These are phyloP conservation scores for Lampris incognitus DNA, from an alignment of 2,113 vertebrate genomes.

Conservation along the genomic window DNA sequence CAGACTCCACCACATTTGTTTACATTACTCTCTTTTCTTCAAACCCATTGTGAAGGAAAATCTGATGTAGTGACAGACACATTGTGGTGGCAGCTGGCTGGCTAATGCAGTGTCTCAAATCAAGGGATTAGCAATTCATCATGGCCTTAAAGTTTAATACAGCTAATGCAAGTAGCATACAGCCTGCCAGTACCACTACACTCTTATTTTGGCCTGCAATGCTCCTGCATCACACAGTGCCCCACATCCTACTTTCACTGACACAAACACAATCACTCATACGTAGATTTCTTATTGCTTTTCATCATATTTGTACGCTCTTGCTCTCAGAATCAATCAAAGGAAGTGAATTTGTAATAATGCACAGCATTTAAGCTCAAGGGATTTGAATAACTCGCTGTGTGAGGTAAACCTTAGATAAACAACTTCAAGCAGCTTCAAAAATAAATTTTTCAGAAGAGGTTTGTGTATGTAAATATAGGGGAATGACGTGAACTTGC, in stretches of 20 bases:
- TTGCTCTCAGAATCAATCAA: slow-evolving; percentile 6
- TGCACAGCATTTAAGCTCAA: not conserved
- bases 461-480: not conserved
- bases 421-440: not conserved
- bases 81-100: not conserved
- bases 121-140: slow-evolving; percentile 62
- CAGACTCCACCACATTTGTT: not conserved
- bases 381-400: not conserved
- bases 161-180: slow-evolving; percentile 55
- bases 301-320: slow-evolving; percentile 5
- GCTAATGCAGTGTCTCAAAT: slow-evolving; percentile 52
- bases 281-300: slow-evolving; percentile 14
- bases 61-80: not conserved
- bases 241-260: slow-evolving; percentile 15
- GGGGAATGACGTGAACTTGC: not conserved
- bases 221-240: slow-evolving; percentile 15
- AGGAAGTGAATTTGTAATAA: not conserved
- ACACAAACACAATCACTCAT: slow-evolving; percentile 24
- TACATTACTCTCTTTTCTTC: not conserved
- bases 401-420: not conserved
- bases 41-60: slow-evolving; percentile 4
- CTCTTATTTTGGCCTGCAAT: slow-evolving; percentile 17
- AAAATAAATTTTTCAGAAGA: not conserved
- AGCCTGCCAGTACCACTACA: slow-evolving; percentile 28
- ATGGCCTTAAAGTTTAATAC: slow-evolving; percentile 61